Conservation (phyloP, 2,888 invertebrate genomes). For the Andrena chrysosceles region DNA sequence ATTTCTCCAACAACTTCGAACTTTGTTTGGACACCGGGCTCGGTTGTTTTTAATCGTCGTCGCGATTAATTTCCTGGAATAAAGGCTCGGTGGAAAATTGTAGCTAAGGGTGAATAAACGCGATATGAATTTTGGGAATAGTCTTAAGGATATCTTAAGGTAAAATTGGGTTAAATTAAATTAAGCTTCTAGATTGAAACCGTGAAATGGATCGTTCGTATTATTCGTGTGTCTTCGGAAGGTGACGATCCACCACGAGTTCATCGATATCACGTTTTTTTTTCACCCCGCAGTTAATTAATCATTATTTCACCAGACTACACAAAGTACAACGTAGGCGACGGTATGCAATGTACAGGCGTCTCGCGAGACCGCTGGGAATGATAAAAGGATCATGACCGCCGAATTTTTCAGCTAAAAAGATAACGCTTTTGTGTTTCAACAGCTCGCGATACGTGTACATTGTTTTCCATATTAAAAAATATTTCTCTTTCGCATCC, state of each 20-base stretch:
- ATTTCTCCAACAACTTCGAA: slow-evolving; percentile 33
- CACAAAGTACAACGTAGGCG: neutral
- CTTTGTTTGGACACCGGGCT: slow-evolving; percentile 28
- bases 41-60: slow-evolving; percentile 22
- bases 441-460: neutral
- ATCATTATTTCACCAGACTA: slow-evolving; percentile 3
- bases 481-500: neutral
- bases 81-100: neutral
- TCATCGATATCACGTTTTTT: slow-evolving; percentile 46
- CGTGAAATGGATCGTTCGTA: neutral
- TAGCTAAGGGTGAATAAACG: neutral
- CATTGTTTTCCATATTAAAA: neutral
- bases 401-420: slow-evolving; percentile 37
- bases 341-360: slow-evolving; percentile 12
- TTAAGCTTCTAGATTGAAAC: no score
- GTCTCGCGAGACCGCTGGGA: slow-evolving; percentile 16
- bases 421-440: slow-evolving; percentile 29
- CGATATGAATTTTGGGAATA: no score
- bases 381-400: slow-evolving; percentile 56
- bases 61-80: slow-evolving; percentile 39
- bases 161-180: no score
- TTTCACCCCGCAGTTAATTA: slow-evolving; percentile 43
- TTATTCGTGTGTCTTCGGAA: slow-evolving; percentile 19
- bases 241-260: slow-evolving; percentile 15
- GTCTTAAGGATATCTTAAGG: neutral